Evolutionary conservation across 2,113 vertebrate species (phyloP), one percentile per base, ranked within the genome.

Genomic region (Ciconia boyciana): DNA sequence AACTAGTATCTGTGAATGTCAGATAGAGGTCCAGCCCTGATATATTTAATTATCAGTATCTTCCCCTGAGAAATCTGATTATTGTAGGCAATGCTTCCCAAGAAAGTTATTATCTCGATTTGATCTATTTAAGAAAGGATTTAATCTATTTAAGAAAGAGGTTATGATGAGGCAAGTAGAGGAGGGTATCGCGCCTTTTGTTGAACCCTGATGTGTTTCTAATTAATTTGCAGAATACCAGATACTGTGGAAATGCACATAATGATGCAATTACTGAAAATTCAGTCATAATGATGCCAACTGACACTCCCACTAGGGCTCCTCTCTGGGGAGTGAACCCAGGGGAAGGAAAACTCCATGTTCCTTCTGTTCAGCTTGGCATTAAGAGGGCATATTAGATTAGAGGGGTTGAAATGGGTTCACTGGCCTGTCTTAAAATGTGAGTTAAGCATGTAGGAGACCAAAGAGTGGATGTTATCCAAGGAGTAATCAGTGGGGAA

Each of bases 101-200:
- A 87, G 94, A 91, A 97, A 82, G 41, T 89, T 94, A 93, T 92
- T 95, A 93, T 94, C 81, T 75, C 58, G 52, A 87, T 94, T 89
- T 96, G 65, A 82, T 82, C 87, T 95, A 18, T 93, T 93, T 93
- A 94, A 87, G 68, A 93, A 93, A 52, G 72, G 52, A 87, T 93
- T 94, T 95, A 86, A 93, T 92, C 74, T 91, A 41, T 87, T 96
- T 87, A 91, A 89, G 66, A 85, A 93, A 77, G 78, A 84, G 43
- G 70, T 81, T 89, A 82, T 89, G 60, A 87, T 41, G n/a, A 92
- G 49, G 58, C 52, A 91, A 94, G 49, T 57, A 91, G 74, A 82
- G 57, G 17, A 96, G 15, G 31, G 28, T 84, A 51, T 72, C 84
- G 36, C 32, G 95, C 22, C 74, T 89, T 91, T 87, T 97, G 62